phyloP scores from a whole-genome alignment of 2,113 vertebrate species.

The Amphiprion ocellaris region DNA sequence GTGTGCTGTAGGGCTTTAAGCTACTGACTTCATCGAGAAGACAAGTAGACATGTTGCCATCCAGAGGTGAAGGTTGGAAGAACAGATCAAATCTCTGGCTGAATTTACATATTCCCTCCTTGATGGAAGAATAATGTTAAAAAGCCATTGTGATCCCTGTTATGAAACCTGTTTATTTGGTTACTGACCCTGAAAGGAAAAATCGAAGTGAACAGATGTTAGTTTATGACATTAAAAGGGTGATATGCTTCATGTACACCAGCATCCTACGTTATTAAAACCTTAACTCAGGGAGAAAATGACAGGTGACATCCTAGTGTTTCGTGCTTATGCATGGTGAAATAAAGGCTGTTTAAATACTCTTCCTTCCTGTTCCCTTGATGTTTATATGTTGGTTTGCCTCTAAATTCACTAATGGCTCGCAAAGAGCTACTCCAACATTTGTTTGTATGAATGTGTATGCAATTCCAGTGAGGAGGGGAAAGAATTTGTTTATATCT shows the following conservation, averaged over 20 bases:
- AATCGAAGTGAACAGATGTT: not conserved
- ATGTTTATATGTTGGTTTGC: constrained; percentile 39
- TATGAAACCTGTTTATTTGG: constrained; percentile 12
- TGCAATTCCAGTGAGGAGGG: constrained; percentile 4
- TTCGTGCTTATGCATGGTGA: constrained; percentile 2
- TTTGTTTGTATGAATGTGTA: constrained; percentile 12
- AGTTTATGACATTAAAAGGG: not conserved
- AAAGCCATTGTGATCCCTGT: not conserved
- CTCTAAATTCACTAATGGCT: constrained; percentile 23
- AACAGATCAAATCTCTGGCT: not conserved
- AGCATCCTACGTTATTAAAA: constrained; percentile 5
- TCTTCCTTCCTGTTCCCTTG: not conserved
- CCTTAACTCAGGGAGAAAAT: not conserved
- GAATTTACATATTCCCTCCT: not conserved
- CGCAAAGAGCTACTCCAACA: constrained; percentile 18
- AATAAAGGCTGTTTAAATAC: constrained; percentile 18
- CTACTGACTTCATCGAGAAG: constrained; percentile 21
- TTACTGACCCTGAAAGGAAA: not conserved
- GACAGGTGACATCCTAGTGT: not conserved
- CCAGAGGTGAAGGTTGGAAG: constrained; percentile 58
- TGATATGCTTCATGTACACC: not conserved
- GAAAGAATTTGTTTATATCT: constrained; percentile 46
- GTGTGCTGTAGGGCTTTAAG: constrained; percentile 18
- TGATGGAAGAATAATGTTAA: not conserved
- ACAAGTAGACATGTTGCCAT: constrained; percentile 69